Evolutionary conservation across 1,140 invertebrate genomes (phyloP).

Genomic region (Heliothis virescens): DNA sequence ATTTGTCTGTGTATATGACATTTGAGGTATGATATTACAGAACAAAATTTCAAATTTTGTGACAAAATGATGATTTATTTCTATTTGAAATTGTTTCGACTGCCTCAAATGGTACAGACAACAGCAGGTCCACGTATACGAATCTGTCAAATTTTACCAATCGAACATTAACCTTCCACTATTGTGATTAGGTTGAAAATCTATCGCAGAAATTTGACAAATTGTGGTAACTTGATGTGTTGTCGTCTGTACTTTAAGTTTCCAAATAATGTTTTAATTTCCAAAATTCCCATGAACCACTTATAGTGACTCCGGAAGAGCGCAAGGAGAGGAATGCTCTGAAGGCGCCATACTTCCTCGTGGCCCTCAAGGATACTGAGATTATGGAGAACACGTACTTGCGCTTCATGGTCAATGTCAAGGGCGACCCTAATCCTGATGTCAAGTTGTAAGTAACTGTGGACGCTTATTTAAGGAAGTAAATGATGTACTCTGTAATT

Average conservation of each 20-base stretch:
- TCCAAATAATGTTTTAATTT: slow-evolving; percentile 21
- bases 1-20: neutral
- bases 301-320: slow-evolving; percentile 90
- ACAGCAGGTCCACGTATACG: too few species aligned
- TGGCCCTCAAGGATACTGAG: slow-evolving; percentile 94
- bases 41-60: too few species aligned
- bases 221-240: too few species aligned
- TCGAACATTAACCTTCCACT: too few species aligned
- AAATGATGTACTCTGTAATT: too few species aligned
- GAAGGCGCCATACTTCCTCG: slow-evolving; percentile 92
- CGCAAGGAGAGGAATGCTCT: slow-evolving; percentile 89
- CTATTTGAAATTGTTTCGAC: neutral
- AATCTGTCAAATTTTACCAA: too few species aligned
- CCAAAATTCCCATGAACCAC: neutral
- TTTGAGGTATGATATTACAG: slow-evolving; percentile 22
- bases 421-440: slow-evolving; percentile 93
- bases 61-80: too few species aligned
- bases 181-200: too few species aligned
- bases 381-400: slow-evolving; percentile 94
- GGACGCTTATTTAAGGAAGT: too few species aligned
- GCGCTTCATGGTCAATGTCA: slow-evolving; percentile 95
- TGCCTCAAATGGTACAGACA: slow-evolving; percentile 49
- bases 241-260: too few species aligned
- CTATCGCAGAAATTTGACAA: too few species aligned
- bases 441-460: slow-evolving; percentile 92